Percentiles rank a stretch among this genome's conserved stretches.
These are phyloP conservation scores for Oreochromis tanganicae DNA, from an alignment of 2,113 vertebrate species.

Conservation along the genomic window DNA sequence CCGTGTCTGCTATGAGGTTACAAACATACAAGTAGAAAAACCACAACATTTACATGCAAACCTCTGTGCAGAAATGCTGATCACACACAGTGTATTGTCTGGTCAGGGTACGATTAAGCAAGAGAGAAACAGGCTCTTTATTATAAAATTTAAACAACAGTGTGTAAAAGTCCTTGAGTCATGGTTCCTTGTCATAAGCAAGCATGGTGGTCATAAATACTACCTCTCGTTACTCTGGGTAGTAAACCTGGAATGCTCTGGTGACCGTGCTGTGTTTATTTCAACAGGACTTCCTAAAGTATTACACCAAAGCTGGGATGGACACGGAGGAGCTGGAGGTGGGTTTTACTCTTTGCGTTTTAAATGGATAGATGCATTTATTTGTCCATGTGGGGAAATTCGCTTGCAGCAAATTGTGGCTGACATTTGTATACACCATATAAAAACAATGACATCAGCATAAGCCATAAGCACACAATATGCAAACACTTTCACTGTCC, in stretches of 20 bases:
- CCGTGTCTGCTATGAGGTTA: background rate
- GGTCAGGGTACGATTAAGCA: background rate
- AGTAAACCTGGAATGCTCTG: slow-evolving; percentile 21
- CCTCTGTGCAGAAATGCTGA: background rate
- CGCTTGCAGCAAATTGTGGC: background rate
- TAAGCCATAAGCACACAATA: background rate
- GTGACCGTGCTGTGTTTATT: slow-evolving; percentile 63
- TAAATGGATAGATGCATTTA: background rate
- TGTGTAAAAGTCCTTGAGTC: slow-evolving; percentile 19
- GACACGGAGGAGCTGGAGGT: slow-evolving; percentile 82
- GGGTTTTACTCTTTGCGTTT: background rate
- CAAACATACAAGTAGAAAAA: background rate
- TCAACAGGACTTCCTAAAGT: slow-evolving; percentile 87
- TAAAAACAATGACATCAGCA: background rate
- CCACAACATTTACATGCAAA: background rate
- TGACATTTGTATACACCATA: background rate
- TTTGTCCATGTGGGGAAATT: background rate
- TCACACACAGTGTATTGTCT: background rate
- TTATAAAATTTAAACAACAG: background rate
- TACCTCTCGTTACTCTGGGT: slow-evolving; percentile 13
- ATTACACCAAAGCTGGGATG: slow-evolving; percentile 85
- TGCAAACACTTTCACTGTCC: background rate
- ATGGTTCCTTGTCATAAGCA: background rate
- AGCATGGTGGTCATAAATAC: slow-evolving; percentile 26
- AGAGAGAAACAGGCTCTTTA: slow-evolving; percentile 4